A percentile compares a stretch with the other conserved stretches of the same genome.
Conservation (phyloP, 2,888 invertebrate species). For the Therioaphis trifolii region DNA sequence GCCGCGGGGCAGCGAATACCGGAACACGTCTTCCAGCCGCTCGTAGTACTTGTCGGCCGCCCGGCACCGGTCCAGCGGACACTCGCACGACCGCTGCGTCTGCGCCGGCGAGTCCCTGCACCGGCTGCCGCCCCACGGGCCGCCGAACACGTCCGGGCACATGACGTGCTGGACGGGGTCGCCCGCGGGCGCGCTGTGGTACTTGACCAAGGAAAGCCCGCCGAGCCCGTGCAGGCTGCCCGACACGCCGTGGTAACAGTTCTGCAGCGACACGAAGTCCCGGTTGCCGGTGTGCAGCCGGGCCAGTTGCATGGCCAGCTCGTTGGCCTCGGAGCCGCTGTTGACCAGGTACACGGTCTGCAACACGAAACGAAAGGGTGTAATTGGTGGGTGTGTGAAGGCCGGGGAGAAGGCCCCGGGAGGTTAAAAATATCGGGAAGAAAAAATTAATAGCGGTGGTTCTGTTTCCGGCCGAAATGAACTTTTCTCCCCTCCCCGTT, state of each 20-base stretch:
- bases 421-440: no score
- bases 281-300: slow-evolving; percentile 84
- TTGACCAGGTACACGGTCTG: slow-evolving; percentile 93
- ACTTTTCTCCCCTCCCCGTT: no score
- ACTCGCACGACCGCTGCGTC: slow-evolving; percentile 77
- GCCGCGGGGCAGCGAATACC: slow-evolving; percentile 81
- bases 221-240: slow-evolving; percentile 84
- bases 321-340: slow-evolving; percentile 98
- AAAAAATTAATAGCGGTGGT: no score
- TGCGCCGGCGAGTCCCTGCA: slow-evolving; percentile 91
- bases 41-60: slow-evolving; percentile 84
- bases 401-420: no score
- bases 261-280: slow-evolving; percentile 87
- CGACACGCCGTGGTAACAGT: slow-evolving; percentile 93
- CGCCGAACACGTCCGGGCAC: slow-evolving; percentile 92
- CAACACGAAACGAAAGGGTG: no score
- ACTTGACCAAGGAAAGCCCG: slow-evolving; percentile 83
- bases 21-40: slow-evolving; percentile 83
- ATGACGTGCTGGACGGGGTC: slow-evolving; percentile 85
- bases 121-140: slow-evolving; percentile 87
- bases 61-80: slow-evolving; percentile 74
- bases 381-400: no score
- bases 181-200: slow-evolving; percentile 77
- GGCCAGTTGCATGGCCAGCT: slow-evolving; percentile 89
- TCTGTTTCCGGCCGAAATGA: no score